These are phyloP conservation scores for Cosmia trapezina DNA, from an alignment of 2,888 invertebrate species.

Conservation along the genomic window DNA sequence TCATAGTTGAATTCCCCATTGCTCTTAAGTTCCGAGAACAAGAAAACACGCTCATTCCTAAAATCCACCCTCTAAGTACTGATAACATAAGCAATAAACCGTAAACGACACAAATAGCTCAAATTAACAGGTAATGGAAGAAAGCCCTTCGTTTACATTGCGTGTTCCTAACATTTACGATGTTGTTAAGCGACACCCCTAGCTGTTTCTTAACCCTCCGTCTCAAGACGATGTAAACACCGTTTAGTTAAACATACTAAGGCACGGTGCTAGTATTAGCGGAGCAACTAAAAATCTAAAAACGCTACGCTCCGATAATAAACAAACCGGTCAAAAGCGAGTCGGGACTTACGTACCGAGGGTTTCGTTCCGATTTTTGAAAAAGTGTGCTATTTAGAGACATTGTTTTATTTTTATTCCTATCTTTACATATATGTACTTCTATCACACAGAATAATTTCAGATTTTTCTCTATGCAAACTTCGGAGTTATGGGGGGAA, in stretches of 20 bases:
- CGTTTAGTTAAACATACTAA: conserved; percentile 67
- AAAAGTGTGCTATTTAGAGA: too few relatives aligned
- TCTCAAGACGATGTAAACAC: conserved; percentile 83
- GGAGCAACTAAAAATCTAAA: conserved; percentile 40
- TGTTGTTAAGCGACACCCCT: conserved; percentile 80
- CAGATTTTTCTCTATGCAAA: too few relatives aligned
- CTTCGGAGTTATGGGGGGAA: too few relatives aligned
- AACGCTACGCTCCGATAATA: conserved; percentile 21
- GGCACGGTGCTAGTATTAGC: conserved; percentile 60
- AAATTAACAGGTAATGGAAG: conserved; percentile 57
- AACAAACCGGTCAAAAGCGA: too few relatives aligned
- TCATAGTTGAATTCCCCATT: conserved; percentile 1
- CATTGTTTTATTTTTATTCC: too few relatives aligned
- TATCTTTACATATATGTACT: too few relatives aligned
- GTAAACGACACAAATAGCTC: conserved; percentile 49
- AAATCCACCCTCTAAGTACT: conserved; percentile 27
- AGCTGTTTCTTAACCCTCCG: conserved; percentile 79
- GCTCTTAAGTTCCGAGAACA: conserved; percentile 23
- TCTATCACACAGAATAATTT: too few relatives aligned
- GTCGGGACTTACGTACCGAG: too few relatives aligned
- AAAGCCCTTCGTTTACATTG: conserved; percentile 65
- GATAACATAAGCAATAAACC: conserved; percentile 50
- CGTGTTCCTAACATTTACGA: conserved; percentile 71
- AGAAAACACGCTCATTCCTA: conserved; percentile 10
- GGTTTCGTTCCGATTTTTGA: too few relatives aligned